These are phyloP conservation scores for Ectemnius cavifrons DNA, from an alignment of 2,888 invertebrate species.

Conservation along the genomic window DNA sequence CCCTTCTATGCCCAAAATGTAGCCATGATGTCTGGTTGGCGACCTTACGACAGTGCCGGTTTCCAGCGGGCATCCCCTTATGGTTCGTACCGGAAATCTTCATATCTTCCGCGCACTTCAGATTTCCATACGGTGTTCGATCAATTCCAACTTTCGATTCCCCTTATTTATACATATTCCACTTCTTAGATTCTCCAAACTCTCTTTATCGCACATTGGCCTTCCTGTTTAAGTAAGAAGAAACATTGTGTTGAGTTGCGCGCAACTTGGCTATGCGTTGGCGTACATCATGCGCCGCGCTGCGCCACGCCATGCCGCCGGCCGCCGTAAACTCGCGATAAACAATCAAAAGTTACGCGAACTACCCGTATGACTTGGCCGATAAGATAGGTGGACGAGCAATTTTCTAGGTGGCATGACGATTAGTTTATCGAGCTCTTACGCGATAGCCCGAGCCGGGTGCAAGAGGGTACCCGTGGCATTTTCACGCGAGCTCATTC, in stretches of 20 bases:
- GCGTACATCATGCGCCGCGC: conserved; percentile 30
- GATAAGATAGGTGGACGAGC: conserved; percentile 56
- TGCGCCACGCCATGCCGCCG: too few relatives aligned
- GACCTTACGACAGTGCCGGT: conserved; percentile 86
- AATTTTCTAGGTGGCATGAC: conserved; percentile 44
- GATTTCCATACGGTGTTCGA: too few relatives aligned
- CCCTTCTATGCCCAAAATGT: conserved; percentile 91
- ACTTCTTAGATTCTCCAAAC: too few relatives aligned
- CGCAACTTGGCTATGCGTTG: neutral
- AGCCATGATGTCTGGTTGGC: conserved; percentile 88
- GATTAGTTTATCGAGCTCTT: conserved; percentile 57
- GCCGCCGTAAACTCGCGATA: conserved; percentile 35
- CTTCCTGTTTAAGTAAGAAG: too few relatives aligned
- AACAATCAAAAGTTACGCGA: conserved; percentile 49
- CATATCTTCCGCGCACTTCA: neutral
- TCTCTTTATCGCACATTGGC: too few relatives aligned
- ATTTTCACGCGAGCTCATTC: conserved; percentile 16
- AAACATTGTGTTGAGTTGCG: too few relatives aligned
- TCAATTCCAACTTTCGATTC: too few relatives aligned
- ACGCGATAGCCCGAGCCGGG: conserved; percentile 23
- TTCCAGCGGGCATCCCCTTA: conserved; percentile 91
- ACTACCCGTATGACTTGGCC: conserved; percentile 44
- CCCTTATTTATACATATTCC: too few relatives aligned
- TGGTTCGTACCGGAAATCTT: conserved; percentile 78
- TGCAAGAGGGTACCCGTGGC: conserved; percentile 16